Evolutionary conservation across 2,888 invertebrate species (phyloP).

Genomic region (Stratiomys singularior): DNA sequence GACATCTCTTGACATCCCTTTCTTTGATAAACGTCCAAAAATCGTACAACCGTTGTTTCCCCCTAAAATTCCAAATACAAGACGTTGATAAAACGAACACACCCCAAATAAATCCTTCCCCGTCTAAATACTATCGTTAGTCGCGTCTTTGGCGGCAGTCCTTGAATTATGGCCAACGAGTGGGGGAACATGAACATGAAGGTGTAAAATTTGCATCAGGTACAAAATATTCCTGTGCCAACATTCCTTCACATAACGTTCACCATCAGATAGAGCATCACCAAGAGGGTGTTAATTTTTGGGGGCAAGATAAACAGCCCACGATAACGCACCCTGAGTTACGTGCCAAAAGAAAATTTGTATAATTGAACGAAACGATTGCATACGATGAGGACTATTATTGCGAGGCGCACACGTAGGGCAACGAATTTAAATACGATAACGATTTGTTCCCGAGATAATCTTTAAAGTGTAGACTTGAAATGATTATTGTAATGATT

Average conservation of each 20-base stretch:
- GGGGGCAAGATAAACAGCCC: slow-evolving; percentile 51
- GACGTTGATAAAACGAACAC: slow-evolving; percentile 7
- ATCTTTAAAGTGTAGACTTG: slow-evolving; percentile 17
- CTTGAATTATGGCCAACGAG: slow-evolving; percentile 49
- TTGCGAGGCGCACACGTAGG: not conserved
- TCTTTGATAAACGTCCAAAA: not conserved
- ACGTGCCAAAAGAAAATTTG: slow-evolving; percentile 51
- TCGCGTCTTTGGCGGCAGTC: not conserved
- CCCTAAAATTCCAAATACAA: not conserved
- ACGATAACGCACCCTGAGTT: slow-evolving; percentile 48
- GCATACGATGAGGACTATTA: not conserved
- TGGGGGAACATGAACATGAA: slow-evolving; percentile 5
- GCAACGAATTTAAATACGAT: slow-evolving; percentile 31
- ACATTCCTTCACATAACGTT: slow-evolving; percentile 10
- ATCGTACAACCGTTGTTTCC: slow-evolving; percentile 23
- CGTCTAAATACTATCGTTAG: not conserved
- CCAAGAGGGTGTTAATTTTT: slow-evolving; percentile 51
- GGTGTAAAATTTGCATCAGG: slow-evolving; percentile 16
- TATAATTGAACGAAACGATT: slow-evolving; percentile 38
- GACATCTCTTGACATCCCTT: not conserved
- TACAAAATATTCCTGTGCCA: slow-evolving; percentile 15
- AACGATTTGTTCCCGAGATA: slow-evolving; percentile 13
- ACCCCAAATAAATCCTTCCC: not conserved
- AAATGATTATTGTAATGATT: slow-evolving; percentile 11
- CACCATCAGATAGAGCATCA: slow-evolving; percentile 50